These are phyloP conservation scores for Drosophila barbarae DNA, from an alignment of 2,888 invertebrate species.

Conservation along the genomic window DNA sequence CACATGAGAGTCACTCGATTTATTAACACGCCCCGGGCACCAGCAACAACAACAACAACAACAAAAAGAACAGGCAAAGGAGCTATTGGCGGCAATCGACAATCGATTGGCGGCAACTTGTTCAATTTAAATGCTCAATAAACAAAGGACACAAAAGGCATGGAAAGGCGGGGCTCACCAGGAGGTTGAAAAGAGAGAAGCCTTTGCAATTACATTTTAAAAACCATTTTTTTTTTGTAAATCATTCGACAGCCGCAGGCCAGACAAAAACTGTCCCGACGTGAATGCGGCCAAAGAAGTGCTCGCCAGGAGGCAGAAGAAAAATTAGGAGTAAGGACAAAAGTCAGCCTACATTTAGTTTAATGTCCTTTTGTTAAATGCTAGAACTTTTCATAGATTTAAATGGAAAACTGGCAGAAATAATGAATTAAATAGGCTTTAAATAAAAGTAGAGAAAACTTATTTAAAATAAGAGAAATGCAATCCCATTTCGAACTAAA, in stretches of 20 bases:
- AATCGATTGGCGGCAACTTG: slow-evolving; percentile 47
- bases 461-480: no score
- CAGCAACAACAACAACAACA: slow-evolving; percentile 15
- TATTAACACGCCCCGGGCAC: slow-evolving; percentile 66
- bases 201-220: slow-evolving; percentile 12
- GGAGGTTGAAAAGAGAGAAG: slow-evolving; percentile 22
- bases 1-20: slow-evolving; percentile 73
- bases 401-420: neutral
- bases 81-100: slow-evolving; percentile 18
- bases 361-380: slow-evolving; percentile 5
- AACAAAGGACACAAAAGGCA: slow-evolving; percentile 46
- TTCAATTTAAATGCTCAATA: slow-evolving; percentile 59
- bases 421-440: neutral
- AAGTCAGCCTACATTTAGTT: slow-evolving; percentile 3
- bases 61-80: neutral
- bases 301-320: slow-evolving; percentile 14
- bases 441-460: no score
- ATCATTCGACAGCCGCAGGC: slow-evolving; percentile 25
- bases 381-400: neutral
- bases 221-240: neutral
- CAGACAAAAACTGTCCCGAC: slow-evolving; percentile 41
- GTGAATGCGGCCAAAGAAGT: slow-evolving; percentile 42
- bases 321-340: neutral
- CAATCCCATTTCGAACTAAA: neutral
- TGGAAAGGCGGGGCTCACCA: neutral